phyloP scores from a whole-genome alignment of 2,797 vertebrate species.

The Pseudomugil tenellus region DNA sequence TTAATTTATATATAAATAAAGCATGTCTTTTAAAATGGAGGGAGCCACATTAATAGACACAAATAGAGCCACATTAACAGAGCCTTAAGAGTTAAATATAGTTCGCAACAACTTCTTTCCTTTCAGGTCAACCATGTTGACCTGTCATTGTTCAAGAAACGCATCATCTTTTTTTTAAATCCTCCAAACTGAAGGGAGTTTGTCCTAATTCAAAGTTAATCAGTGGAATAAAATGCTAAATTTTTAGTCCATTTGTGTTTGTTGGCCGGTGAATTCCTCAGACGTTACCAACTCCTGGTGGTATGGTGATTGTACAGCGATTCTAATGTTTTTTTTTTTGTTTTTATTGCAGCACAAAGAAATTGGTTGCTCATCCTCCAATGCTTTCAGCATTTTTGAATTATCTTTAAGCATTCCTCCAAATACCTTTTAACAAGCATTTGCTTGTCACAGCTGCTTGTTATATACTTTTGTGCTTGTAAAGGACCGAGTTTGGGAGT shows the following conservation, averaged over 20 bases:
- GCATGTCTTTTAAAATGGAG: not conserved
- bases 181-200: not conserved
- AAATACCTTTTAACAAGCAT: constrained; percentile 61
- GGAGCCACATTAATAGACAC: not conserved
- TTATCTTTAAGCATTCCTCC: constrained; percentile 58
- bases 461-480: constrained; percentile 46
- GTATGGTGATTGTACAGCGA: too few species aligned
- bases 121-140: not conserved
- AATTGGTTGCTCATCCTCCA: constrained; percentile 61
- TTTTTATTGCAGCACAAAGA: too few species aligned
- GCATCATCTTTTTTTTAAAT: not conserved
- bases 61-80: not conserved
- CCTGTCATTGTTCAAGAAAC: not conserved
- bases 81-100: not conserved
- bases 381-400: constrained; percentile 51
- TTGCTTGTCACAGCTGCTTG: constrained; percentile 57
- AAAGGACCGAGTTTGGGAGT: constrained; percentile 39
- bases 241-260: constrained; percentile 16
- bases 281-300: not conserved
- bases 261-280: constrained; percentile 22
- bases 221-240: constrained; percentile 8
- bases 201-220: not conserved
- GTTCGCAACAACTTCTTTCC: not conserved
- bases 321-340: constrained; percentile 49
- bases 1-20: not conserved